Base-by-base conservation (phyloP, 1,140 invertebrate species). In the Thalassaphorura encarpata region DNA sequence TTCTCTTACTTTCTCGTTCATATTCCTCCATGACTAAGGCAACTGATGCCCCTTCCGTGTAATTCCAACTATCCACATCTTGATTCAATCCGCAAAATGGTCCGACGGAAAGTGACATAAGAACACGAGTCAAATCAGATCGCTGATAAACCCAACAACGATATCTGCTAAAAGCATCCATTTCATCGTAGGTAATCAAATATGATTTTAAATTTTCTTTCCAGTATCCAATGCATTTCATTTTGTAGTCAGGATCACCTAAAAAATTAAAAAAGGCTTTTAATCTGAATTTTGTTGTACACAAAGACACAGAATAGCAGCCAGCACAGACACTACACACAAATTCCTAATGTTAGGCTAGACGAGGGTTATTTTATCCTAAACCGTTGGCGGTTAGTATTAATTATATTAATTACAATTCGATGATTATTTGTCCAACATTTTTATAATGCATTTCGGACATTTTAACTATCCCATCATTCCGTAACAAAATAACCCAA, bases 171-270 rank as follows among this genome's bases (percentile, higher is more conserved):
- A 91, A 88, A 0, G 94, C 87, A 78, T 98, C 94, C 60, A 96
- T 75, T 68, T 93, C 89, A 71, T 97, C 93, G 70, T 89, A 97
- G 0, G 95, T 98, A 56, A 97, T 90, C 2, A 98, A 72, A 74
- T 97, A 97, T 0, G 93, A 97, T 71, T 89, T 93, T 0, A 97
- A 77, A 79, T 97, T 97, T 70, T 98, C 95, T 71, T 96, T 95
- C 89, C 91, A 97, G 71, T 83, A 97, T 2, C 93, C 95, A 66
- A 97, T 93, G 71, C 95, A 98, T 69, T 93, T 91, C 82, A 98
- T 85, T 69, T 83, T 84, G 67, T 97, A 94, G 78, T 98, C 95
- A 15, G 93, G 89, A 67, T 93, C 87, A 78, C 87, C 83, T 85
- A 62, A 54, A 69, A 68, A 65, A 58, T 56, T 60, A 42, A 23